Base-by-base conservation (phyloP, 2,113 vertebrate genomes). In the Glaucidium brasilianum region DNA sequence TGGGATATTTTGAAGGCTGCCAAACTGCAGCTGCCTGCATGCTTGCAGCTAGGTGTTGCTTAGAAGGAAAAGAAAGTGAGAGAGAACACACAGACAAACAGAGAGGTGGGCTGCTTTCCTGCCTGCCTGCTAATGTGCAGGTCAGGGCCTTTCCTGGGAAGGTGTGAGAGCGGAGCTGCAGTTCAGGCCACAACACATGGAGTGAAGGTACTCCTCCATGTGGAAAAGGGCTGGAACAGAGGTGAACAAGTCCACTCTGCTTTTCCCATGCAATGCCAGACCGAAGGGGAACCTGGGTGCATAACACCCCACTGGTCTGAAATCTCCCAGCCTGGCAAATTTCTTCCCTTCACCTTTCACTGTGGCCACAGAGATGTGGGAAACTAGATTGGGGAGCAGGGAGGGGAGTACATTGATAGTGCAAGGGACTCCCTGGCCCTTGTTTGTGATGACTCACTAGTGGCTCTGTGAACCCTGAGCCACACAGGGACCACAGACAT, bases 401-500 rank as follows among this genome's bases (percentile, higher is more conserved):
- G 47, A 23, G 37, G 6, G 22, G 49, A 64, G 30, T 26, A 32
- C 6, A 26, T 0, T 5, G 26, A 27, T 80, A 32, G 16, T 21
- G 26, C 13, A 58, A 19, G 78, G 37, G 49, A 32, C 43, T 58
- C 4, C 0, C 22, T 56, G 47, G 18, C 25, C 32, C 18, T 53
- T 3, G 0, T 49, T 45, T 91, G 75, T 11, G 45, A 25, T 3
- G 20, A 35, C 41, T 90, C 72, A 68, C 30, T 34, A 64, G 34
- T 32, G 43, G 17, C 27, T 89, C 35, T 75, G 63, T 6, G 11
- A 79, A 37, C 27, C 10, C 32, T 37, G 52, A 62, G 55, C 41
- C 55, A n/a, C 0, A 0, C 0, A 69, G n/a, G 23, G 59, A 62
- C 26, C 45, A 43, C 27, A 50, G 68, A 50, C 9, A 23, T 8